These are phyloP conservation scores for Okapia johnstoni DNA, from an alignment of 2,113 vertebrate genomes.

Conservation along the genomic window DNA sequence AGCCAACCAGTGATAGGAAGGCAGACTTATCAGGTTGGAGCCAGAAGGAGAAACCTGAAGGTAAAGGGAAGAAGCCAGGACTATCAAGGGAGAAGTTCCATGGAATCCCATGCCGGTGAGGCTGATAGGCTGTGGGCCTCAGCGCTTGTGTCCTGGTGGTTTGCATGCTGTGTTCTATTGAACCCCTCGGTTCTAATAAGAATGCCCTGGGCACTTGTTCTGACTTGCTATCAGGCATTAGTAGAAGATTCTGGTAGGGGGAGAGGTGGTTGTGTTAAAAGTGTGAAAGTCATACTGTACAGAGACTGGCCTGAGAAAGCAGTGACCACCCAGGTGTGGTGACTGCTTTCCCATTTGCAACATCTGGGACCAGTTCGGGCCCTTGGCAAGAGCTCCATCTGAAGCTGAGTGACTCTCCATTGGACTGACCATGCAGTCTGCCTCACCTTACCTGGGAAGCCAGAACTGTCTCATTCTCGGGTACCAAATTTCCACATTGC, in stretches of 20 bases:
- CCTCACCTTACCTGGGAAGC: background rate
- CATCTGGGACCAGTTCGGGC: background rate
- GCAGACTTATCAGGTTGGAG: background rate
- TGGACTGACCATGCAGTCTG: no score
- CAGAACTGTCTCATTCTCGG: background rate
- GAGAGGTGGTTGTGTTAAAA: background rate
- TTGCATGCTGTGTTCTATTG: background rate
- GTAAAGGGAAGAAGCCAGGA: background rate
- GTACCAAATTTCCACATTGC: background rate
- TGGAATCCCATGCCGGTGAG: background rate
- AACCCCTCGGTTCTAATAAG: background rate
- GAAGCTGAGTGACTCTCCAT: background rate
- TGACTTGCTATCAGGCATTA: background rate
- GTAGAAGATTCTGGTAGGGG: background rate
- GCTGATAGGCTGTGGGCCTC: background rate
- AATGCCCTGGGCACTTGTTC: background rate
- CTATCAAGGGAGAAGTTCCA: no score
- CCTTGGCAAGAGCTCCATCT: background rate
- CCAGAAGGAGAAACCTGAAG: background rate
- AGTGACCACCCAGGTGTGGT: background rate
- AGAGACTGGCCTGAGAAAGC: background rate
- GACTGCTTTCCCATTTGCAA: background rate
- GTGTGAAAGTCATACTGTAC: background rate
- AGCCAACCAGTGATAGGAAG: background rate
- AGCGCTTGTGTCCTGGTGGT: background rate